Percentiles rank a stretch among this genome's conserved stretches.
Conservation (phyloP, 2,888 invertebrate genomes). For the Linnaemya tessellans region DNA sequence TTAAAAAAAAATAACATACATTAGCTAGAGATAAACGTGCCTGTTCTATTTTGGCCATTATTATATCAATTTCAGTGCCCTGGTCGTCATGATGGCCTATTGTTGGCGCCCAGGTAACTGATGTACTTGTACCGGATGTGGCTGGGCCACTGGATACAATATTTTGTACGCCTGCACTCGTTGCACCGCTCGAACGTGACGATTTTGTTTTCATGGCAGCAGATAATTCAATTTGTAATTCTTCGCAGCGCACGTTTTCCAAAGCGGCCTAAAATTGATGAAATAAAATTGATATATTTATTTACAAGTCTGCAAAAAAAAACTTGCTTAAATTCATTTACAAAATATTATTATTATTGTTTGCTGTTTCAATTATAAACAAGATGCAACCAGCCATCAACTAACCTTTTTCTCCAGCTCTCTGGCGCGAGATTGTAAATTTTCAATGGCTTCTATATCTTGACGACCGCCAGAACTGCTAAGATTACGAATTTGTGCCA, state of each 20-base stretch:
- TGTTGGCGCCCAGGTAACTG: conserved; percentile 83
- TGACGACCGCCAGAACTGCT: conserved; percentile 84
- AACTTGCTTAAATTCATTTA: background rate
- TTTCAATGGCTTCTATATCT: conserved; percentile 87
- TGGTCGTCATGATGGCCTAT: conserved; percentile 84
- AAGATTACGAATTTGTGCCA: conserved; percentile 86
- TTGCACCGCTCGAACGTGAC: conserved; percentile 80
- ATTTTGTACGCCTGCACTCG: conserved; percentile 77
- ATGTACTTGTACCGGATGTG: conserved; percentile 79
- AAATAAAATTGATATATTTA: background rate
- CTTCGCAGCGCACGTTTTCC: conserved; percentile 91
- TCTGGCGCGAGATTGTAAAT: conserved; percentile 91
- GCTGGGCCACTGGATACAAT: conserved; percentile 79
- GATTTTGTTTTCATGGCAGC: conserved; percentile 86
- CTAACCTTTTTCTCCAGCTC: conserved; percentile 94
- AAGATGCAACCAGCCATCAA: conserved; percentile 21
- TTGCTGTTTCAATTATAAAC: conserved; percentile 23
- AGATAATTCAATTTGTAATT: conserved; percentile 93
- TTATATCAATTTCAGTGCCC: conserved; percentile 93
- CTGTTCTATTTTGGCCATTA: conserved; percentile 97
- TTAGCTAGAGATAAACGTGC: conserved; percentile 80
- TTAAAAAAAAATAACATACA: conserved; percentile 80
- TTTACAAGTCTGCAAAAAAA: background rate
- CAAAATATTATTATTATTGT: background rate
- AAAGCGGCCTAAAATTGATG: conserved; percentile 85